Base-by-base conservation (phyloP, 2,888 invertebrate species). In the Pediacus dermestoides region DNA sequence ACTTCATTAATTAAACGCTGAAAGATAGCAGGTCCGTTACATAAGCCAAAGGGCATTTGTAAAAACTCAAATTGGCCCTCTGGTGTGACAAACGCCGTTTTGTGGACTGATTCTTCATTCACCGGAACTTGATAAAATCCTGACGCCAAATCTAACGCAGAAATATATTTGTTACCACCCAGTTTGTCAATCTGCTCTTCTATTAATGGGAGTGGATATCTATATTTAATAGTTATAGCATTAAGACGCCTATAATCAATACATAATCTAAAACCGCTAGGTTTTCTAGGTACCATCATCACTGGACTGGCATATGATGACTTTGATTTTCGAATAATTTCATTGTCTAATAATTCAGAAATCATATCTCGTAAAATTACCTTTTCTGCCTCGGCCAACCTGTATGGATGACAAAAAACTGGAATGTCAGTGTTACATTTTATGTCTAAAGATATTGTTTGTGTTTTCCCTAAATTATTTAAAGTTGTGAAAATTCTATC, bases 1-100 rank as follows among this genome's bases (percentile, higher is more conserved):
- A 36, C 32, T 4, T 26, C 4, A 7, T 30, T 33, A 35, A 44
- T 44, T 10, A 44, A 27, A 4, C 39, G 3, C 1, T 2, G 6
- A 25, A 40, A 44, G 12, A 30, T 36, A 9, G 10, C 30, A 2
- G 44, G 60, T 0, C 63, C 58, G 30, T 64, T 65, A 2, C 53
- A 40, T 8, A 66, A 44, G 2, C 64, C 64, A 42, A 66, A 68
- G 2, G 60, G 58, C 52, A 65, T 55, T 1, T 53, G 36, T 3
- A 53, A 30, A 11, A 28, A 28, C 14, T 28, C 28, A 3, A 3
- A 3, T 2, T 12, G 3, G n/a, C 14, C 28, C 11, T 28, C 32
- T 12, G 30, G 30, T 6, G 37, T 37, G n/a, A 37, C 30, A 33
- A 60, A 37, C 8, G 37, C 30, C 6, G 30, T 37, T 22, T 37